phyloP scores from a whole-genome alignment of 2,888 invertebrate genomes.

The Dastarcus helophoroides region DNA sequence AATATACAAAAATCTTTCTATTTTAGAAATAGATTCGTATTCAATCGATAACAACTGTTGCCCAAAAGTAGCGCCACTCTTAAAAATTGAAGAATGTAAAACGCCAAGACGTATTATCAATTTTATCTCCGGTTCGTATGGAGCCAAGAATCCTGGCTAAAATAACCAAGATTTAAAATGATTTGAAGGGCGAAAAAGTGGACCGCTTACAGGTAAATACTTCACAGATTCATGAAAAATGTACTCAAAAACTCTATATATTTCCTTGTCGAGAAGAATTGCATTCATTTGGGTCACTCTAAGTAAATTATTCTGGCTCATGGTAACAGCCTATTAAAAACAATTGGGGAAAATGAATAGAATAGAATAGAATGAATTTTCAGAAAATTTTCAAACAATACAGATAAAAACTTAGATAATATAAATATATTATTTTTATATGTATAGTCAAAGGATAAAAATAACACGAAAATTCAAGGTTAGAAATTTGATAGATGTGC shows the following conservation, averaged over 20 bases:
- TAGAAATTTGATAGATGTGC: too few species aligned
- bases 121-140: slow-evolving; percentile 59
- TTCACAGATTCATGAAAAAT: slow-evolving; percentile 53
- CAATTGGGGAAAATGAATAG: too few species aligned
- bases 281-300: slow-evolving; percentile 53
- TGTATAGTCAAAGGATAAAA: too few species aligned
- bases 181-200: slow-evolving; percentile 3
- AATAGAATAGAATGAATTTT: too few species aligned
- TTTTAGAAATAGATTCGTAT: slow-evolving; percentile 51
- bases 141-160: slow-evolving; percentile 50
- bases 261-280: slow-evolving; percentile 66
- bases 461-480: too few species aligned
- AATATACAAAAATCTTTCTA: slow-evolving; percentile 50
- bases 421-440: too few species aligned
- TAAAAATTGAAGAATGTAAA: slow-evolving; percentile 58
- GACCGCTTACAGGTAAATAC: slow-evolving; percentile 48
- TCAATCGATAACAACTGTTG: slow-evolving; percentile 70
- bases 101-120: slow-evolving; percentile 54
- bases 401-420: too few species aligned
- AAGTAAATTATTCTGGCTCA: slow-evolving; percentile 24
- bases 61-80: slow-evolving; percentile 64
- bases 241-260: slow-evolving; percentile 57
- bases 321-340: too few species aligned
- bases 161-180: slow-evolving; percentile 14
- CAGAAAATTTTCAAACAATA: too few species aligned